Conservation (phyloP, 1,140 invertebrate genomes). For the Drosophila asahinai region DNA sequence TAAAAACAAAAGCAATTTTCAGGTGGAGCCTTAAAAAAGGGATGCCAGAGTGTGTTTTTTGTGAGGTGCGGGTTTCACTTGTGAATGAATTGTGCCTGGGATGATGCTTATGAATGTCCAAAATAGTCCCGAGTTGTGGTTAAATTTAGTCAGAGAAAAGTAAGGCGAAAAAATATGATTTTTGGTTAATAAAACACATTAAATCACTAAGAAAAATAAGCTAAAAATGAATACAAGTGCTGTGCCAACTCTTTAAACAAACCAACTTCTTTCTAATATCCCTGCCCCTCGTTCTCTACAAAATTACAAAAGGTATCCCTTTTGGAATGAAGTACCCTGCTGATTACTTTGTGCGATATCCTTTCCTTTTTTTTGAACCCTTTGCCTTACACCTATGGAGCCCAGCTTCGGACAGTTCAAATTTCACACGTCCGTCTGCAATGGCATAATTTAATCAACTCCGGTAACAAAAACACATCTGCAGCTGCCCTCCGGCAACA, state of each 20-base stretch:
- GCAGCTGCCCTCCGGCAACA: slow-evolving; percentile 38
- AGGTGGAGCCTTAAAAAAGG: slow-evolving; percentile 10
- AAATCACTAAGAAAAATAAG: neutral
- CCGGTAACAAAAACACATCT: slow-evolving; percentile 69
- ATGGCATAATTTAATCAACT: slow-evolving; percentile 79
- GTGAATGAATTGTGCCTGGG: slow-evolving; percentile 7
- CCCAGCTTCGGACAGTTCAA: slow-evolving; percentile 25
- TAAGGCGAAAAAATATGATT: no score
- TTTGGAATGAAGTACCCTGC: slow-evolving; percentile 20
- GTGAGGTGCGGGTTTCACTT: slow-evolving; percentile 2
- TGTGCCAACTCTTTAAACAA: neutral
- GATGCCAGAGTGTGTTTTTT: slow-evolving; percentile 1
- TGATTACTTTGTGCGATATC: slow-evolving; percentile 63
- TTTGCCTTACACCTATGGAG: slow-evolving; percentile 26
- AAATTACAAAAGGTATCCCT: slow-evolving; percentile 9
- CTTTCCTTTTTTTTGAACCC: slow-evolving; percentile 5
- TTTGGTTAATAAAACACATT: neutral
- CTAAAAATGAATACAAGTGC: no score
- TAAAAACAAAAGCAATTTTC: slow-evolving; percentile 66
- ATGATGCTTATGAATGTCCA: neutral
- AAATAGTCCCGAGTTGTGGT: neutral
- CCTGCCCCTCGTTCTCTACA: neutral
- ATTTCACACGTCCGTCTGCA: slow-evolving; percentile 78
- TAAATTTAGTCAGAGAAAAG: neutral
- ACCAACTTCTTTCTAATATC: neutral